phyloP scores from a whole-genome alignment of 1,140 invertebrate genomes.

The Bombus polaris region DNA sequence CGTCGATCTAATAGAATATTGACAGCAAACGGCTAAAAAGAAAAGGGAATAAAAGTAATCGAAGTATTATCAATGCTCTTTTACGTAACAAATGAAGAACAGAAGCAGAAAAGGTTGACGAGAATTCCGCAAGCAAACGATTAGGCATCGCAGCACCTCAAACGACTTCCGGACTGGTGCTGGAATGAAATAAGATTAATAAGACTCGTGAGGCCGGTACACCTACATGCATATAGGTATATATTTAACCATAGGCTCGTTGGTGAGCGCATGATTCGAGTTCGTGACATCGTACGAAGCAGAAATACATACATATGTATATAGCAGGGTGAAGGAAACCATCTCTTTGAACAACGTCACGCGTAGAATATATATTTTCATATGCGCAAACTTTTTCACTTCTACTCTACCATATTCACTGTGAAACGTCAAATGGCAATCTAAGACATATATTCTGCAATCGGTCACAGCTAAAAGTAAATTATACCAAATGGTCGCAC shows the following conservation, averaged over 20 bases:
- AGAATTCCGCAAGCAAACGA: slow-evolving; percentile 30
- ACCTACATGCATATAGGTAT: slow-evolving; percentile 43
- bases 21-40: background rate
- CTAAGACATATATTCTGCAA: background rate
- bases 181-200: slow-evolving; percentile 62
- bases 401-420: too few relatives aligned
- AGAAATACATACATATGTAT: slow-evolving; percentile 17
- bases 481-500: background rate
- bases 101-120: slow-evolving; percentile 10
- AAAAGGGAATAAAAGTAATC: background rate
- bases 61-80: background rate
- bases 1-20: too few relatives aligned
- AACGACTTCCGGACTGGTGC: slow-evolving; percentile 53
- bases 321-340: too few relatives aligned
- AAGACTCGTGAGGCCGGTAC: slow-evolving; percentile 35
- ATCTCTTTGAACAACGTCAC: too few relatives aligned
- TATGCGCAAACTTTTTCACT: too few relatives aligned
- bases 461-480: background rate
- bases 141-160: slow-evolving; percentile 32
- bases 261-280: slow-evolving; percentile 21
- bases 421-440: too few relatives aligned
- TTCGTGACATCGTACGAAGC: slow-evolving; percentile 25
- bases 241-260: slow-evolving; percentile 46
- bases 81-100: slow-evolving; percentile 11
- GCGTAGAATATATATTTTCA: too few relatives aligned